Evolutionary conservation across 35 echinoderm and acorn worm species (phyloP).

Genomic region (Nesometra sesokonis): DNA sequence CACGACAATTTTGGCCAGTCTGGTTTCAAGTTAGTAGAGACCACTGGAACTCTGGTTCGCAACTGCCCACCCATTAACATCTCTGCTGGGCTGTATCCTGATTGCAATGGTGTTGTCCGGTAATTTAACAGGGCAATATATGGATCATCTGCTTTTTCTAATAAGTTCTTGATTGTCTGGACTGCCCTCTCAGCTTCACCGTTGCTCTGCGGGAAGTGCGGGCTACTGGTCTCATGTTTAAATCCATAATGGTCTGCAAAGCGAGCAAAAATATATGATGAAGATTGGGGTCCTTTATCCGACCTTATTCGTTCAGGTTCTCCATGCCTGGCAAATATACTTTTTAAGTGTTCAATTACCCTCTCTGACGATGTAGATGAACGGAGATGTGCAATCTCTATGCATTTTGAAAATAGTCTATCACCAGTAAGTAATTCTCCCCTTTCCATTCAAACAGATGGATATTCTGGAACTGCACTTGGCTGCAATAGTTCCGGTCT

Average conservation of each 20-base stretch:
- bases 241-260: slow-evolving; percentile 16
- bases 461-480: background rate
- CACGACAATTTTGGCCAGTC: slow-evolving; percentile 5
- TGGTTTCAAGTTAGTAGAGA: background rate
- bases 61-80: background rate
- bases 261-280: background rate
- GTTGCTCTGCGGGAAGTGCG: slow-evolving; percentile 22
- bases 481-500: background rate
- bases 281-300: no score
- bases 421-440: slow-evolving; percentile 8
- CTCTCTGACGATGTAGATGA: no score
- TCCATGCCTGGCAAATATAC: slow-evolving; percentile 20
- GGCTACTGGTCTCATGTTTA: slow-evolving; percentile 12
- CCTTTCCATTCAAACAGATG: slow-evolving; percentile 36
- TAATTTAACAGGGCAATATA: slow-evolving; percentile 30
- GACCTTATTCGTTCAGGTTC: background rate
- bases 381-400: slow-evolving; percentile 10
- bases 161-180: slow-evolving; percentile 18
- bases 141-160: slow-evolving; percentile 16
- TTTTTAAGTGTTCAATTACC: slow-evolving; percentile 12
- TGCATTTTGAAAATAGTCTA: slow-evolving; percentile 30
- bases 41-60: background rate
- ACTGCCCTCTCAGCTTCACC: slow-evolving; percentile 26
- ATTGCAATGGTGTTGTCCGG: slow-evolving; percentile 11
- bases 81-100: background rate